Evolutionary conservation across 2,888 invertebrate genomes (phyloP).

Genomic region (Ormyrus labotus): DNA sequence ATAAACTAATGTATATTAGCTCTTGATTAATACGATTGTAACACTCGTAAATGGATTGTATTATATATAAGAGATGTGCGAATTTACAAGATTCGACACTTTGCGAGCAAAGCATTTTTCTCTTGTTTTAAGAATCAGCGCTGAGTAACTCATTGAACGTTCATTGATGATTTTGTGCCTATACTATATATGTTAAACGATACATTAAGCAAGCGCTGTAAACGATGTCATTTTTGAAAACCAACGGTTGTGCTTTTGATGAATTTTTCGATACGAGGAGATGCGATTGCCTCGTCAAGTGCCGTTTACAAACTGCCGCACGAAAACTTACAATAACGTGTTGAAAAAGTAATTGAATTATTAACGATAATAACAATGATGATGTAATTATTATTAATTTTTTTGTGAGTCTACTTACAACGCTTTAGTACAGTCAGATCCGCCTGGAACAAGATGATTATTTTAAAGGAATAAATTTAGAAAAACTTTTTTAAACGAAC

Average conservation of each 20-base stretch:
- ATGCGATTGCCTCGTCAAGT: slow-evolving; percentile 32
- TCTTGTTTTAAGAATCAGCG: background rate
- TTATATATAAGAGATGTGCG: slow-evolving; percentile 30
- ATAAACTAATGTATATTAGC: slow-evolving; percentile 37
- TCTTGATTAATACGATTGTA: slow-evolving; percentile 28
- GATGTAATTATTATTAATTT: background rate
- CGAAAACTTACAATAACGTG: slow-evolving; percentile 11
- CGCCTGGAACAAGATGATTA: background rate
- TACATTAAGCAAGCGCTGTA: background rate
- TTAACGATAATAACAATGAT: background rate
- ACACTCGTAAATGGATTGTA: slow-evolving; percentile 30
- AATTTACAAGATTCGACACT: slow-evolving; percentile 34
- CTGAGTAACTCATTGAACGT: slow-evolving; percentile 2
- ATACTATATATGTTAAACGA: background rate
- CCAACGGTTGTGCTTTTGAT: slow-evolving; percentile 43
- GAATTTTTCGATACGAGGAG: slow-evolving; percentile 16
- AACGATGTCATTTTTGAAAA: background rate
- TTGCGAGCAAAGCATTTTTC: slow-evolving; percentile 36
- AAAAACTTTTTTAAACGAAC: too few relatives aligned
- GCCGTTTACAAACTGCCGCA: slow-evolving; percentile 37
- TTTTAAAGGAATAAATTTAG: too few relatives aligned
- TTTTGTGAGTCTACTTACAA: background rate
- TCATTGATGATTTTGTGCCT: slow-evolving; percentile 39
- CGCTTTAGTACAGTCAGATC: too few relatives aligned
- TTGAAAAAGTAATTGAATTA: slow-evolving; percentile 5